Evolutionary conservation across 2,113 vertebrate species (phyloP).

Genomic region (Saiga tatarica): DNA sequence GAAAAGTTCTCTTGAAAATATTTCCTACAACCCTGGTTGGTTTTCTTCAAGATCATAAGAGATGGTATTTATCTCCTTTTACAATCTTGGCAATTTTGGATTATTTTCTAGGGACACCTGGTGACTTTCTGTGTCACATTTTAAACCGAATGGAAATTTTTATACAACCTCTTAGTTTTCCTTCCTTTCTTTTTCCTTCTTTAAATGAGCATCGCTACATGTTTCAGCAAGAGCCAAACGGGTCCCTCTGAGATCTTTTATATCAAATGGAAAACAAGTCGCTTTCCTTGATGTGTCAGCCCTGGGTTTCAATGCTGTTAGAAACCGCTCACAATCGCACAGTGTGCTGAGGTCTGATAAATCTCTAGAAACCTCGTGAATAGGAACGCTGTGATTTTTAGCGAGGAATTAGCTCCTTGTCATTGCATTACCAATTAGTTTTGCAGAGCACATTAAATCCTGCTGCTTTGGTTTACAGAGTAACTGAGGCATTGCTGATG

Average conservation of each 20-base stretch:
- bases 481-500: slow-evolving; percentile 94
- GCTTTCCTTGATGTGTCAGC: slow-evolving; percentile 69
- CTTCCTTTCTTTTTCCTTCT: slow-evolving; percentile 62
- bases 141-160: slow-evolving; percentile 49
- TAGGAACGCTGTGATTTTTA: slow-evolving; percentile 90
- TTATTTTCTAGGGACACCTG: slow-evolving; percentile 41
- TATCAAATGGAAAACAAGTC: slow-evolving; percentile 76
- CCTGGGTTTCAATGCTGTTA: slow-evolving; percentile 76
- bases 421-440: slow-evolving; percentile 95
- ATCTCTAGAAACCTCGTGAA: slow-evolving; percentile 88
- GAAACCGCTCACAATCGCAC: slow-evolving; percentile 83
- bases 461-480: slow-evolving; percentile 92
- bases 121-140: slow-evolving; percentile 43
- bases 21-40: background rate
- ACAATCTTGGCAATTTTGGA: background rate
- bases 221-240: slow-evolving; percentile 71
- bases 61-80: background rate
- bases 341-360: slow-evolving; percentile 85
- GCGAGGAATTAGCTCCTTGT: slow-evolving; percentile 92
- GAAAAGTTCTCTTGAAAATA: background rate
- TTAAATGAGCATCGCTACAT: slow-evolving; percentile 65
- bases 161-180: background rate
- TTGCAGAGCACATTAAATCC: slow-evolving; percentile 92
- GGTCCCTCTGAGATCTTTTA: slow-evolving; percentile 75
- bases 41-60: background rate